Conservation (phyloP, 2,888 invertebrate species). For the Dermolepida albohirtum region DNA sequence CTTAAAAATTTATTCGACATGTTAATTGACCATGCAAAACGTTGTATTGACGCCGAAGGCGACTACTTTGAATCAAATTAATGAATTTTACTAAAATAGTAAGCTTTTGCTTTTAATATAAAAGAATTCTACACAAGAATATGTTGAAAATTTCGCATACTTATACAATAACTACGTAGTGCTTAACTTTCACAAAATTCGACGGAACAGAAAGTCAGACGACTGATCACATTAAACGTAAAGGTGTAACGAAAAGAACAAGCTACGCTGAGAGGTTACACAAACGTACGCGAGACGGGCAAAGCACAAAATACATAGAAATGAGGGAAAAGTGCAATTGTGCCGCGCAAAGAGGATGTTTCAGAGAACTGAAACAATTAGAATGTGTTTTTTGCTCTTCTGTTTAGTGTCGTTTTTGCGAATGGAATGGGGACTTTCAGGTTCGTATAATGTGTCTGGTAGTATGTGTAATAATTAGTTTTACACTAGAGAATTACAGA, state of each 20-base stretch:
- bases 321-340: constrained; percentile 7
- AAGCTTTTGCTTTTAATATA: no score
- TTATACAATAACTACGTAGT: neutral
- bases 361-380: constrained; percentile 14
- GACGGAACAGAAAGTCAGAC: no score
- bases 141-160: neutral
- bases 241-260: constrained; percentile 19
- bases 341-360: constrained; percentile 15
- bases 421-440: neutral
- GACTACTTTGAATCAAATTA: no score
- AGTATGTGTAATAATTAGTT: constrained; percentile 4
- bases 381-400: constrained; percentile 7
- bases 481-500: neutral
- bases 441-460: neutral
- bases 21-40: no score
- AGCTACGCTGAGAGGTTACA: neutral
- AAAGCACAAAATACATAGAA: constrained; percentile 3
- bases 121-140: no score
- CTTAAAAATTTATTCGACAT: no score
- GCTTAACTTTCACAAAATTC: constrained; percentile 11
- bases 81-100: no score
- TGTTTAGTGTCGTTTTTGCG: neutral
- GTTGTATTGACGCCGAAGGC: no score
- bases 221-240: neutral
- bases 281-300: neutral